Evolutionary conservation across 2,888 invertebrate species (phyloP).

Genomic region (Schrankia costaestrigalis): DNA sequence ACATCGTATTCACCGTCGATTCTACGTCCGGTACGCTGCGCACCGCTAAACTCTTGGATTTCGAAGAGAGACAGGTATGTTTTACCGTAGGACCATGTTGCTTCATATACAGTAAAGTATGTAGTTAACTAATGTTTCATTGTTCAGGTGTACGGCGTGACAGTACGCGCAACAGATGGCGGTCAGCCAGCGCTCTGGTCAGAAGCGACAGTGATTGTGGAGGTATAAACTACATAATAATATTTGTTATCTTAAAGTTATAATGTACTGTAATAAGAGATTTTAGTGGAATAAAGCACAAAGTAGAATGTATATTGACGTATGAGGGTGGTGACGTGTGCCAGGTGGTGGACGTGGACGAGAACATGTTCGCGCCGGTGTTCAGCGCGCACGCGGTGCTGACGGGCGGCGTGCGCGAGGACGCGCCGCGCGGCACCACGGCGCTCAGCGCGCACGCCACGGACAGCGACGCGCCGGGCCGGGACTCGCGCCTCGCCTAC

Average conservation of each 20-base stretch:
- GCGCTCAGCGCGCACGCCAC: slow-evolving; percentile 89
- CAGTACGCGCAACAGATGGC: slow-evolving; percentile 91
- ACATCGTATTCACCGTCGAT: slow-evolving; percentile 90
- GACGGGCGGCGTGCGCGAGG: slow-evolving; percentile 88
- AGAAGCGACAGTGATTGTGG: slow-evolving; percentile 90
- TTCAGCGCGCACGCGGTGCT: slow-evolving; percentile 89
- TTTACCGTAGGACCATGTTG: neutral
- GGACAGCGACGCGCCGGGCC: slow-evolving; percentile 90
- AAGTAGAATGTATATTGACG: no score
- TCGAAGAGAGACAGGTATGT: slow-evolving; percentile 89
- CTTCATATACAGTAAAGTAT: neutral
- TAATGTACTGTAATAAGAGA: no score
- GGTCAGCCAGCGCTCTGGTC: slow-evolving; percentile 91
- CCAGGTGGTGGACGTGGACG: slow-evolving; percentile 93
- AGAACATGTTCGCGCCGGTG: slow-evolving; percentile 91
- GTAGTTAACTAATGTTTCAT: no score
- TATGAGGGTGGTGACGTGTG: no score
- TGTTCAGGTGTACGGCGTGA: slow-evolving; percentile 90
- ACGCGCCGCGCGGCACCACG: slow-evolving; percentile 86
- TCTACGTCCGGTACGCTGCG: slow-evolving; percentile 91
- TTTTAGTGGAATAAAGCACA: no score
- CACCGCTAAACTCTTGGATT: slow-evolving; percentile 89
- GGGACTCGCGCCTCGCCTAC: slow-evolving; percentile 91
- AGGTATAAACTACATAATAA: no score
- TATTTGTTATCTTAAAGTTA: no score